Evolutionary conservation across 37 sponge, comb jelly and placozoan species (phyloP), one percentile per base, ranked within the genome.

Genomic region (Eunapius fragilis): DNA sequence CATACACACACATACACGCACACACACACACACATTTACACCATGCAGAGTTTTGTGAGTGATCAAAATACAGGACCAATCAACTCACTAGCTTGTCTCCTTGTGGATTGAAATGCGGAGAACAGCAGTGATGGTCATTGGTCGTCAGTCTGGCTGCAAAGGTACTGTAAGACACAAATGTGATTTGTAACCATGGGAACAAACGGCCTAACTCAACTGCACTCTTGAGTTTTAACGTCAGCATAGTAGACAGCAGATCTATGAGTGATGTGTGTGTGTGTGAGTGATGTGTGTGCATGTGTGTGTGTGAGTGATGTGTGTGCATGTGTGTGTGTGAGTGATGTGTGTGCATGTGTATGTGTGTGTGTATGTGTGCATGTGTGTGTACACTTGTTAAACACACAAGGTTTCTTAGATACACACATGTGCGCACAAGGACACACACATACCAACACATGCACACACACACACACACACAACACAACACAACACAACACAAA

Each of bases 241-340:
- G 82, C 70, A 36, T 71, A 75, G 79, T 89, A 95, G 23, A 95
- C 25, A 72, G 96, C 90, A 28, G 93, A 89, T 69, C 95, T 95
- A 48, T 28, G 33, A 58, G 48, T 28, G 71, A 6, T 36, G 71
- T 33, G 72, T 13, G 73, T 12, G 34, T 26, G 22, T 28, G 30
- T 27, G 33, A 13, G 22, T 81, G 38, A 2, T 19, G 32, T 31
- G 26, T 36, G 5, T n/a, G n/a, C n/a, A n/a, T n/a, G n/a, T n/a
- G n/a, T n/a, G n/a, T n/a, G n/a, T 95, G 68, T 28, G 33, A 58
- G 48, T 28, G 71, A 6, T 36, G 71, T 33, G 72, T 13, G 73
- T 12, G 34, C n/a, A n/a, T n/a, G n/a, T n/a, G n/a, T n/a, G n/a
- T 26, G 22, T 28, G 30, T 27, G 33, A 13, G 22, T 81, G 38